Evolutionary conservation across 2,888 invertebrate genomes (phyloP), one percentile per base, ranked within the genome.

Genomic region (Ormyrus thymus): DNA sequence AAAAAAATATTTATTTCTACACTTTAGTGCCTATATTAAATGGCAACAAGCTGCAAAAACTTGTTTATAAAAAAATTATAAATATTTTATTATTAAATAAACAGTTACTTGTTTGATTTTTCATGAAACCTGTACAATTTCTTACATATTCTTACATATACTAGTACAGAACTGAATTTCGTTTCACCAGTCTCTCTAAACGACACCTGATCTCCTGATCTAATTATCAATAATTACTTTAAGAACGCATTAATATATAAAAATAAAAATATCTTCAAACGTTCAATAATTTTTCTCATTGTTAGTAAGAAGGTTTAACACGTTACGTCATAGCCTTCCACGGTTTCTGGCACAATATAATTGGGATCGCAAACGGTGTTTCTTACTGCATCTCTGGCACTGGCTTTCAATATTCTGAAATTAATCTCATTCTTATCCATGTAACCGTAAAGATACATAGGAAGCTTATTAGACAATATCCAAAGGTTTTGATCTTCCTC

Each of bases 401-500:
- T 92, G 0, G 94, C 94, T 74, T 92, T 93, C 89, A 95, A 90
- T 65, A 96, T 93, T 43, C 96, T 92, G 87, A 94, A 96, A 89
- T 96, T 96, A 50, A 94, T 92, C 69, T 94, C 94, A 55, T 92
- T 90, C 15, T 90, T 90, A 84, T 95, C 91, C 66, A 96, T 89
- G 7, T 92, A 90, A 0, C 92, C 92, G 70, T 94, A 95, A 70
- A 96, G 92, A 88, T 93, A 96, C 89, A 94, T 92, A 0, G 96
- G 96, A 79, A 96, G 88, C 45, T 92, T 92, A 88, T 96, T 96
- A 3, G 95, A 93, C 83, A 96, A 91, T 5, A 96, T 92, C 96
- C 96, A 96, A 8, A 96, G 91, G 75, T 92, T 94, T 85, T 95
- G 94, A 58, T 92, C 91, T 9, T 90, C 85, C 56, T 94, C 94